Evolutionary conservation across 37 sponge, comb jelly and placozoan genomes (phyloP), one percentile per base, ranked within the genome.

Genomic region (Amphimedon queenslandica): DNA sequence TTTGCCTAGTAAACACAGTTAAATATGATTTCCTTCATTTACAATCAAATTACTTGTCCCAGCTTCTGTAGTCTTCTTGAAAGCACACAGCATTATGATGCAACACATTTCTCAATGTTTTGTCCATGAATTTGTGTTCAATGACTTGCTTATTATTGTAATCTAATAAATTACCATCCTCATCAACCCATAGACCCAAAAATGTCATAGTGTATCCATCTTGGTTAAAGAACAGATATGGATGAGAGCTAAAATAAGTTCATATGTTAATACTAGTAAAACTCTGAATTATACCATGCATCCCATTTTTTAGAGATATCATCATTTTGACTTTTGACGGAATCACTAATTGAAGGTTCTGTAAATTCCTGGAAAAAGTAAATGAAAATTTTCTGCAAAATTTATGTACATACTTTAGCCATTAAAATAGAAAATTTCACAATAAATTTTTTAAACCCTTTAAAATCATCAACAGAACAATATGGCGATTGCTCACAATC

Each of bases 201-300:
- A 97, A 97, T 28, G 98, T 91, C 67, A 93, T 67, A 30, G 80
- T 78, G 31, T 30, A 20, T 38, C 69, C 32, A 47, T 97, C 94
- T 70, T 85, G 77, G 53, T 97, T 93, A 72, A 97, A 97, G 68
- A 97, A 93, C 36, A 97, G 71, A 68, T 94, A 97, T 0, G 98
- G 98, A 57, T 97, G 98, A 40, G 81, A 64, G 55, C 89, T 89
- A 64, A 40, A 68, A 57, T 35, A 78, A 60, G 61, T 25, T 60
- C 5, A 60, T 25, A 13, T 25, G 61, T 60, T 6, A 60, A 6
- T 60, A n/a, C 21, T 60, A 47, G 8, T 47, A 8, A 47, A 47
- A 8, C 13, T 47, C 8, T 47, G 13, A 47, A 47, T 18, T 47
- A 47, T 47, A 60, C 61, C 61, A 25, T 60, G 23, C 27, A 25